Base-by-base conservation (phyloP, 2,113 vertebrate genomes). In the Syrrhaptes paradoxus region DNA sequence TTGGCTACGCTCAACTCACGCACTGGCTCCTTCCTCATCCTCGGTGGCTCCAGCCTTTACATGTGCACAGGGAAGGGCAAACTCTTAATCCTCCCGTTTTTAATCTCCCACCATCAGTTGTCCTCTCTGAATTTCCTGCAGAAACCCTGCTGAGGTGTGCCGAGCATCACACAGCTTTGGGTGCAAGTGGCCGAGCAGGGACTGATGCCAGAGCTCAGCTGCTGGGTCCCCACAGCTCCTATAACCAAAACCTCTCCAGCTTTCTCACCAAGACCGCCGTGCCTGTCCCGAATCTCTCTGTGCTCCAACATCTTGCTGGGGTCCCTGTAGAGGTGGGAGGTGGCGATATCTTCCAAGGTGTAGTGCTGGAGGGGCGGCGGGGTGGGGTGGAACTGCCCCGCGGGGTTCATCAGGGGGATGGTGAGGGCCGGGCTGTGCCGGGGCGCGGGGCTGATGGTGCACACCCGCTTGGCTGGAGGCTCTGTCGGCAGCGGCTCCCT, bases 401-500 rank as follows among this genome's bases (percentile, higher is more conserved):
- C 98, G 7, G 99, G 95, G 90, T 97, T 98, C 85, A 99, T 96
- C 85, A 98, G 96, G 14, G 98, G 99, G 79, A 99, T 94, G 26
- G 98, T 98, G 78, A 99, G 98, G 78, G 99, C 99, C 19, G 99
- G 99, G 96, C 99, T 99, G 97, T 99, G 99, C 58, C 99, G 98
- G 31, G 99, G 99, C 22, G 99, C 99, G 0, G 99, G 99, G 97
- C 99, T 99, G 97, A 99, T 99, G 97, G 99, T 99, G 97, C 99
- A 99, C 70, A 99, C 99, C 54, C 99, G 98, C 93, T 99, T 99
- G 61, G 99, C 98, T 0, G 99, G 98, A 8, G 99, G 99, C 95
- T 99, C 99, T 25, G 99, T 89, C 2, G 98, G 97, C 51, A 98
- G 90, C 0, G 98, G 68, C 1, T 99, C 99, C 67, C 99, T 99